phyloP scores from a whole-genome alignment of 2,888 invertebrate species.

The Corbicula japonica region DNA sequence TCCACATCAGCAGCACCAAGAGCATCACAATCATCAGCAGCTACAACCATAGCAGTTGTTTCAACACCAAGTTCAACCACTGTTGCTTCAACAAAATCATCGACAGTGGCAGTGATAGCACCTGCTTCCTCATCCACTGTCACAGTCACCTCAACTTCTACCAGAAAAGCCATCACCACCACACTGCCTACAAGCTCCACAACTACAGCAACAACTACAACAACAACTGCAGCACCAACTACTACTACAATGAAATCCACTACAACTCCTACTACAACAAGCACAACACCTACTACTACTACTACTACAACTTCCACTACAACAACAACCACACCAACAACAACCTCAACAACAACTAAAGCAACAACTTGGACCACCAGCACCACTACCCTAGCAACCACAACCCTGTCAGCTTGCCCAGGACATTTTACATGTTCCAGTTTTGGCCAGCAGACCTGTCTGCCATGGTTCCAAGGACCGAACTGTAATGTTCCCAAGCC shows the following conservation, averaged over 20 bases:
- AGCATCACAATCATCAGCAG: neutral
- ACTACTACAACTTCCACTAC: slow-evolving; percentile 10
- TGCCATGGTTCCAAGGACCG: slow-evolving; percentile 45
- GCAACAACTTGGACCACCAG: slow-evolving; percentile 27
- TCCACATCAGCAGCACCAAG: neutral
- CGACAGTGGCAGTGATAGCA: neutral
- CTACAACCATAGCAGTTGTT: too few species aligned
- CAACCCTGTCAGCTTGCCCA: slow-evolving; percentile 30
- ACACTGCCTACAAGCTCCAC: slow-evolving; percentile 3
- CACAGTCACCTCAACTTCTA: slow-evolving; percentile 1
- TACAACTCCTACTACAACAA: slow-evolving; percentile 5
- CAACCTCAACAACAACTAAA: slow-evolving; percentile 8
- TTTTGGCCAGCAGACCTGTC: slow-evolving; percentile 26
- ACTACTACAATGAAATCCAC: neutral
- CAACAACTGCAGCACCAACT: slow-evolving; percentile 6
- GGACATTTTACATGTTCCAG: slow-evolving; percentile 38
- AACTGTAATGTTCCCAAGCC: slow-evolving; percentile 43
- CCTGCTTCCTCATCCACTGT: neutral
- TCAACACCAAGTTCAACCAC: neutral
- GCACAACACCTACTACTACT: slow-evolving; percentile 19
- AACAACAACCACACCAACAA: slow-evolving; percentile 28
- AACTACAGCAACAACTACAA: slow-evolving; percentile 17
- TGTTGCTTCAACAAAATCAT: neutral
- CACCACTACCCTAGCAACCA: slow-evolving; percentile 31
- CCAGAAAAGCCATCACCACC: slow-evolving; percentile 8